These are phyloP conservation scores for Diogma glabrata DNA, from an alignment of 2,888 invertebrate genomes.

Conservation along the genomic window DNA sequence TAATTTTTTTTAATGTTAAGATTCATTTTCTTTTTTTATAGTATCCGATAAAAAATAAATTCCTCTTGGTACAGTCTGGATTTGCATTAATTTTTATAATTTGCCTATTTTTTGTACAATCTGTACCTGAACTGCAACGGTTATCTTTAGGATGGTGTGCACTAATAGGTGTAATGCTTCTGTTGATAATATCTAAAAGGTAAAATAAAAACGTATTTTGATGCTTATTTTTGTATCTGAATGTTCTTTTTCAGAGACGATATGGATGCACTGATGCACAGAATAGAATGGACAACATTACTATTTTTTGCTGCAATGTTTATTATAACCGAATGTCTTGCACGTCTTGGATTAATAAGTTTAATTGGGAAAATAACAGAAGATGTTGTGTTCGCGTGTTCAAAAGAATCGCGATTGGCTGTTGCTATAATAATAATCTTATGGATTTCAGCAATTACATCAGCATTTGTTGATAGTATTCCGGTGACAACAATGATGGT, in stretches of 20 bases:
- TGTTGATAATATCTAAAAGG: constrained; percentile 63
- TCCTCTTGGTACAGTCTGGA: constrained; percentile 59
- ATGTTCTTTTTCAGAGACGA: constrained; percentile 26
- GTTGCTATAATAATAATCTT: constrained; percentile 68
- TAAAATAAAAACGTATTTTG: no score
- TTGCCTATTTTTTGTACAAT: constrained; percentile 68
- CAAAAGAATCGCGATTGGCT: constrained; percentile 49
- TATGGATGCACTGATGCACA: constrained; percentile 33
- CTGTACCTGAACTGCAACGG: constrained; percentile 55
- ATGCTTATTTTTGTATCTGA: not conserved
- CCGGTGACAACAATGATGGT: constrained; percentile 91
- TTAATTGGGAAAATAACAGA: constrained; percentile 69
- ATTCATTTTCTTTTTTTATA: constrained; percentile 36
- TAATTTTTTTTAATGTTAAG: not conserved
- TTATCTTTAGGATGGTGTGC: constrained; percentile 82
- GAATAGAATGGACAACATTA: constrained; percentile 35
- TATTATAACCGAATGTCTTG: constrained; percentile 47
- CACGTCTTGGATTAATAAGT: constrained; percentile 64
- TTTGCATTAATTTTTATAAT: constrained; percentile 62
- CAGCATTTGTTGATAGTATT: constrained; percentile 83
- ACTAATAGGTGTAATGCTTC: constrained; percentile 62
- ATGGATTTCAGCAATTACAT: constrained; percentile 79
- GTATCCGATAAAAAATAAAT: constrained; percentile 70
- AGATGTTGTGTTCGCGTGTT: constrained; percentile 49
- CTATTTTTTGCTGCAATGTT: constrained; percentile 37